Percentiles rank a stretch among this genome's conserved stretches.
These are phyloP conservation scores for Centropus bengalensis DNA, from an alignment of 2,113 vertebrate genomes.

Conservation along the genomic window DNA sequence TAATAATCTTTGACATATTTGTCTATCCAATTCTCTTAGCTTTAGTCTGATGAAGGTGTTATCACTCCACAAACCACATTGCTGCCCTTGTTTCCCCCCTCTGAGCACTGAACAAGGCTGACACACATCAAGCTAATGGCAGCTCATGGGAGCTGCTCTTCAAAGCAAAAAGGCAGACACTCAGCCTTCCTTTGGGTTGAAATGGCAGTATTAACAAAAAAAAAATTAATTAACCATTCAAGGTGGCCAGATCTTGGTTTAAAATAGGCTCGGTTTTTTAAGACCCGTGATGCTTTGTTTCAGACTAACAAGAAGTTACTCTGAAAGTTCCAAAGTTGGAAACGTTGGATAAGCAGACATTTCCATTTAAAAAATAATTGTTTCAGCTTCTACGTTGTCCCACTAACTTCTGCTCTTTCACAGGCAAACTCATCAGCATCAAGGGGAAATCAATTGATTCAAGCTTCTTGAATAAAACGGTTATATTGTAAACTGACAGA, in stretches of 20 bases:
- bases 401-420: not conserved
- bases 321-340: not conserved
- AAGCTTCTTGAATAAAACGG: not conserved
- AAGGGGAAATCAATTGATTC: not conserved
- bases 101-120: rapidly evolving
- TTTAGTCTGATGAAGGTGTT: not conserved
- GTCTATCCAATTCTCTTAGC: not conserved
- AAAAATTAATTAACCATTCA: not conserved
- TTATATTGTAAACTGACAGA: not conserved
- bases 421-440: not conserved
- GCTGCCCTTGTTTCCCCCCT: not conserved
- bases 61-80: not conserved
- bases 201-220: rapidly evolving
- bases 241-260: not conserved
- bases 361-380: not conserved
- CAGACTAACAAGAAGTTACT: not conserved
- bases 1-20: not conserved
- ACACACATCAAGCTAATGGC: rapidly evolving
- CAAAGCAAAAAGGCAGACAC: rapidly evolving
- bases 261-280: not conserved
- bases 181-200: rapidly evolving
- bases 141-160: rapidly evolving
- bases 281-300: not conserved
- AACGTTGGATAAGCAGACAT: not conserved
- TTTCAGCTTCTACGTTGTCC: not conserved